A percentile compares a stretch with the other conserved stretches of the same genome.
These are phyloP conservation scores for Neuroscelio doddi DNA, from an alignment of 2,888 invertebrate genomes.

Conservation along the genomic window DNA sequence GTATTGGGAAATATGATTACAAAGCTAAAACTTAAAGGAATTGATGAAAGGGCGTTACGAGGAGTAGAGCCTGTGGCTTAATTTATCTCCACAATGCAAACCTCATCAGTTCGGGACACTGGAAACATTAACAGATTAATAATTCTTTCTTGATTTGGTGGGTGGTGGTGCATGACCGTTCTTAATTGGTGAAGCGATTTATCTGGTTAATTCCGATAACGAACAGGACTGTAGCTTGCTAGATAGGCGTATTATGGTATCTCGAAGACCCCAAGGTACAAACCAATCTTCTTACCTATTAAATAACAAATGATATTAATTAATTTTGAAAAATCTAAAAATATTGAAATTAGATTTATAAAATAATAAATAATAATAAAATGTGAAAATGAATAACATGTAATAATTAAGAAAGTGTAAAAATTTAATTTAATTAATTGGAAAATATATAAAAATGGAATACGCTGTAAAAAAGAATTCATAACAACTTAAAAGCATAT, in stretches of 20 bases:
- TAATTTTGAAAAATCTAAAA: too few relatives aligned
- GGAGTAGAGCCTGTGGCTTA: constrained; percentile 83
- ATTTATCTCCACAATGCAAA: constrained; percentile 83
- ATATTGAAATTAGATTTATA: too few relatives aligned
- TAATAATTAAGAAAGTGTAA: too few relatives aligned
- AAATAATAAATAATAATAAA: too few relatives aligned
- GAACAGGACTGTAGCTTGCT: constrained; percentile 79
- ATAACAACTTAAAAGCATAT: too few relatives aligned
- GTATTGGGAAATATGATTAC: constrained; percentile 79
- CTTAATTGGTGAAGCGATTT: constrained; percentile 82
- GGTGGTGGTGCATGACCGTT: constrained; percentile 83
- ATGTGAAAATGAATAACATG: too few relatives aligned
- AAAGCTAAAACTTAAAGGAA: constrained; percentile 78
- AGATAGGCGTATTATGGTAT: constrained; percentile 74
- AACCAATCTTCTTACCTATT: too few relatives aligned
- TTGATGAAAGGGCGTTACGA: constrained; percentile 82
- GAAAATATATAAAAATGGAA: too few relatives aligned
- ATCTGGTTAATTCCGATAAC: constrained; percentile 85
- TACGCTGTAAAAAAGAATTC: too few relatives aligned
- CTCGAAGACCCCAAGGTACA: too few relatives aligned
- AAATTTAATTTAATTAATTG: too few relatives aligned
- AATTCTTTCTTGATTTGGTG: constrained; percentile 81
- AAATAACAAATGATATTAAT: too few relatives aligned
- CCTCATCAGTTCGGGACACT: constrained; percentile 81
- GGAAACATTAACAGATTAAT: constrained; percentile 81